Base-by-base conservation (phyloP, 2,797 vertebrate species). In the Anolis apletophallus region DNA sequence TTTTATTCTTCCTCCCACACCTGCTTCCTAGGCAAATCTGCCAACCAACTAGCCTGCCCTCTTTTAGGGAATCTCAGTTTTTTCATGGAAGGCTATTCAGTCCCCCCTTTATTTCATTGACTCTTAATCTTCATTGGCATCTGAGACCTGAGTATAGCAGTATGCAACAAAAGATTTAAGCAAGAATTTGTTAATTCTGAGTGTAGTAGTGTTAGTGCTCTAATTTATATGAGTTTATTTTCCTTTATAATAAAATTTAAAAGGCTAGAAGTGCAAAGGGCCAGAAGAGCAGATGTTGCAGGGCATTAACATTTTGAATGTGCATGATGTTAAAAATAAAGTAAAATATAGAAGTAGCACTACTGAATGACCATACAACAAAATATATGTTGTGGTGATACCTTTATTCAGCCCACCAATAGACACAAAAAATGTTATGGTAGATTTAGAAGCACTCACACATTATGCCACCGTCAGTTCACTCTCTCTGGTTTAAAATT, bases 141-240 rank as follows among this genome's bases (percentile, higher is more conserved):
- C 26, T 80, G 54, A 86, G 13, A 2, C 54, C 0, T 77, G 87
- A 86, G 87, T 17, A 4, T 61, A 71, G 55, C 13, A 1, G 55
- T 52, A 57, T 52, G 2, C 81, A 85, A 87, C 40, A 14, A 87
- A 84, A 81, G 11, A 3, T 82, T 86, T 82, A 23, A 80, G 64
- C 0, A 73, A 74, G 77, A 64, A 61, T 40, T 68, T 87, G 0
- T 50, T 77, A 67, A 29, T 87, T 87, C 54, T 81, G 23, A 13
- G 5, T n/a, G 10, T 87, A 34, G 32, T 84, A 75, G 14, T 14
- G 1, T 32, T 0, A 16, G 77, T 61, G 32, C 9, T 13, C 1
- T 13, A 5, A 29, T 87, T 14, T 67, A 85, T 77, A 57, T 79
- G 19, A 12, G 72, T 69, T 36, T 68, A 75, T 88, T 61, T n/a